Conservation (phyloP, 2,113 vertebrate species). For the Guaruba guarouba region DNA sequence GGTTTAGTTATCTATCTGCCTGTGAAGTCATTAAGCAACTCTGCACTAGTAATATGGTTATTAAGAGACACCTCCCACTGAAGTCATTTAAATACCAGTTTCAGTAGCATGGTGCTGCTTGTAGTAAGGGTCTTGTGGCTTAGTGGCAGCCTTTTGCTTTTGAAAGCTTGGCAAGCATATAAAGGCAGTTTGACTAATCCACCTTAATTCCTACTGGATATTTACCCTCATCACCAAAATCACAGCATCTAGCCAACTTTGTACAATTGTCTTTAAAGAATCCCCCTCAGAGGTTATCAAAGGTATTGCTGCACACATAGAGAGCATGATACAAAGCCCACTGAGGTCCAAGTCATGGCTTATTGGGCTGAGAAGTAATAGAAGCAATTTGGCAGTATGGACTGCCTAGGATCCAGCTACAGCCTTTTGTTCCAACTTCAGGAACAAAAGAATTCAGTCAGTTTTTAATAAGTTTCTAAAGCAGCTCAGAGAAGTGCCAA, state of each 20-base stretch:
- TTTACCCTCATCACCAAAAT: not conserved
- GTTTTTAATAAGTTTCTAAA: not conserved
- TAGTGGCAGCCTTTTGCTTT: not conserved
- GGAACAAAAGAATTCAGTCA: not conserved
- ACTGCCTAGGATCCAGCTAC: not conserved
- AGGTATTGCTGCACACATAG: not conserved
- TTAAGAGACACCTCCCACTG: not conserved
- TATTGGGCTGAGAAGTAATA: not conserved
- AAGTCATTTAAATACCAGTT: not conserved
- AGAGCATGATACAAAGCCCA: not conserved
- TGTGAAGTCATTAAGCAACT: constrained; percentile 37
- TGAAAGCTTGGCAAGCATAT: not conserved
- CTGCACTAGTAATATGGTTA: not conserved
- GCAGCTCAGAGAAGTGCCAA: not conserved
- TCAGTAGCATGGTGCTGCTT: not conserved
- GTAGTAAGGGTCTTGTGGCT: not conserved
- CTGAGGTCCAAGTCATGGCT: not conserved
- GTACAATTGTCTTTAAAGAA: not conserved
- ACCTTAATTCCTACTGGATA: not conserved
- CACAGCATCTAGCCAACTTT: not conserved
- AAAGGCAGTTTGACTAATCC: not conserved
- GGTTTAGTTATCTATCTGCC: constrained; percentile 47
- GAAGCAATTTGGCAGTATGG: not conserved
- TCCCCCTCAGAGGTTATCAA: not conserved
- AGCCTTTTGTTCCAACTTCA: not conserved